These are phyloP conservation scores for Crepidodera aurea DNA, from an alignment of 2,888 invertebrate genomes.

Conservation along the genomic window DNA sequence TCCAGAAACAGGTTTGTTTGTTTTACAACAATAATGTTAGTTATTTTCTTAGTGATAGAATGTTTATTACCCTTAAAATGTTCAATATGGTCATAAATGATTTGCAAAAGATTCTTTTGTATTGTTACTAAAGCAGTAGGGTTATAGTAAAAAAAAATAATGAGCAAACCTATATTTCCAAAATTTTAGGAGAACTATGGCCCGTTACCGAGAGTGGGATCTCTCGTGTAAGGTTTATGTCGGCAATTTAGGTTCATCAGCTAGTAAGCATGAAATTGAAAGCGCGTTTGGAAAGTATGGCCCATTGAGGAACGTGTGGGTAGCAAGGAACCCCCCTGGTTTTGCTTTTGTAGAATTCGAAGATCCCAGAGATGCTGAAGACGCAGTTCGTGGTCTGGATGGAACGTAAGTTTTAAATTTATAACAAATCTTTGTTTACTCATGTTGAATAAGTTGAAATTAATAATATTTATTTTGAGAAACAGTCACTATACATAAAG, in stretches of 20 bases:
- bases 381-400: slow-evolving; percentile 74
- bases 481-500: too few species aligned
- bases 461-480: too few species aligned
- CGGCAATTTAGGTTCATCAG: slow-evolving; percentile 90
- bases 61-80: too few species aligned
- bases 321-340: slow-evolving; percentile 95
- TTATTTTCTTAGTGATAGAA: too few species aligned
- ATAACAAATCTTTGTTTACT: too few species aligned
- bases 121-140: background rate
- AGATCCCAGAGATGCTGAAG: slow-evolving; percentile 91
- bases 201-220: slow-evolving; percentile 83
- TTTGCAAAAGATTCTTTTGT: background rate
- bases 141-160: too few species aligned
- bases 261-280: slow-evolving; percentile 92
- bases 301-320: slow-evolving; percentile 93
- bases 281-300: slow-evolving; percentile 94
- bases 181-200: slow-evolving; percentile 63
- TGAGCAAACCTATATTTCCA: background rate
- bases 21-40: too few species aligned
- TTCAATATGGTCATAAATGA: too few species aligned
- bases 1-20: slow-evolving; percentile 24
- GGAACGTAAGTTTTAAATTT: slow-evolving; percentile 56
- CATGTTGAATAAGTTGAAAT: too few species aligned
- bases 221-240: slow-evolving; percentile 93
- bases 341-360: slow-evolving; percentile 96